Percentiles rank a stretch among this genome's conserved stretches.
These are phyloP conservation scores for Ceriagrion tenellum DNA, from an alignment of 2,888 invertebrate genomes.

Conservation along the genomic window DNA sequence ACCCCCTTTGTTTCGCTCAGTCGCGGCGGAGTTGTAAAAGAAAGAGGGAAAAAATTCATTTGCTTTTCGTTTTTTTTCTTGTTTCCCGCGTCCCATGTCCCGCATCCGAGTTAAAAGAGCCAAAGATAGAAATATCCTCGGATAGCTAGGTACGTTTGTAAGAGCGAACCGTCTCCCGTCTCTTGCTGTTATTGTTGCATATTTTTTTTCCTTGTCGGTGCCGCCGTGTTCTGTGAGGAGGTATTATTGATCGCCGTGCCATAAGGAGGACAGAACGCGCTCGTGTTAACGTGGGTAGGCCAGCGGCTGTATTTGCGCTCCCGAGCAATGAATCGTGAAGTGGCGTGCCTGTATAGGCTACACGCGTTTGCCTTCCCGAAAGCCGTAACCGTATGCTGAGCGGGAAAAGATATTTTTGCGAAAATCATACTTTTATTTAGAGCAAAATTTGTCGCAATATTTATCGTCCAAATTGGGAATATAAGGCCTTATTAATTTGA, in stretches of 20 bases:
- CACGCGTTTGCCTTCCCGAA: not conserved
- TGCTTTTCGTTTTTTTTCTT: not conserved
- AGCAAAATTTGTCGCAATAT: too few species aligned
- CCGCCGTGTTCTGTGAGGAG: not conserved
- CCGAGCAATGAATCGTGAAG: not conserved
- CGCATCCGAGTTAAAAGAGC: not conserved
- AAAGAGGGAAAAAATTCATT: not conserved
- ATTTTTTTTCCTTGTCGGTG: not conserved
- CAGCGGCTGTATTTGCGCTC: slow-evolving; percentile 6
- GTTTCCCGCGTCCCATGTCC: not conserved
- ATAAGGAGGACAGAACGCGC: not conserved
- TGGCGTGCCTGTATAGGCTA: not conserved
- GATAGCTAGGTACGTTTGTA: not conserved
- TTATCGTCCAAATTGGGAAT: too few species aligned
- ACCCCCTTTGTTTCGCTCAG: not conserved
- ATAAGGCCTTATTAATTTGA: too few species aligned
- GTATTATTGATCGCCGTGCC: not conserved
- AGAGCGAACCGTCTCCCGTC: not conserved
- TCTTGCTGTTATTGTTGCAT: too few species aligned
- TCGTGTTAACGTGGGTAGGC: not conserved
- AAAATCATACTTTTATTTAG: too few species aligned
- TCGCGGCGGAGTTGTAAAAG: not conserved
- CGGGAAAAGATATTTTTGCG: too few species aligned
- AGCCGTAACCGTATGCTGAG: too few species aligned
- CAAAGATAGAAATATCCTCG: not conserved